phyloP scores from a whole-genome alignment of 2,888 invertebrate species.

The Xestia rhomboidea region DNA sequence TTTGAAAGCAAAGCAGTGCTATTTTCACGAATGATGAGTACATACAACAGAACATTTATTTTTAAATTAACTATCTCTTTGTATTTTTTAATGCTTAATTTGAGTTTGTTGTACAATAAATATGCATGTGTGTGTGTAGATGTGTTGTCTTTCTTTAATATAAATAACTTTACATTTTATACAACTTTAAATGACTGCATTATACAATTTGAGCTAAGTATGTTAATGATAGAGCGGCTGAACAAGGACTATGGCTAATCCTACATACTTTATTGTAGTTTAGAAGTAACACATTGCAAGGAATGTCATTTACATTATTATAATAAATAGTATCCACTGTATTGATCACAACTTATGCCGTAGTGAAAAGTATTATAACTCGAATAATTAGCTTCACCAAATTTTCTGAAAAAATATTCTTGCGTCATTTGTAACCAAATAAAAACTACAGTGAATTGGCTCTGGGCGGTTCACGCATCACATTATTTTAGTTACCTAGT shows the following conservation, averaged over 20 bases:
- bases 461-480: not conserved
- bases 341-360: conserved; percentile 44
- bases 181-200: conserved; percentile 28
- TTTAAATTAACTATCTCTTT: conserved; percentile 6
- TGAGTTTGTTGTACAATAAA: conserved; percentile 31
- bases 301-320: conserved; percentile 32
- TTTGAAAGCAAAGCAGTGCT: conserved; percentile 22
- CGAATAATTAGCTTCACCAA: no score
- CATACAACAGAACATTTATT: conserved; percentile 30
- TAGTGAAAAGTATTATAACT: conserved; percentile 25
- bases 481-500: conserved; percentile 19
- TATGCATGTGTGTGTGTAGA: conserved; percentile 64
- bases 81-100: conserved; percentile 15
- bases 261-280: conserved; percentile 40
- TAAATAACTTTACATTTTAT: conserved; percentile 7
- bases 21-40: conserved; percentile 34
- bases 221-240: conserved; percentile 48
- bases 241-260: conserved; percentile 52
- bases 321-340: conserved; percentile 21
- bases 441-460: not conserved
- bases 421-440: conserved; percentile 3
- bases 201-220: conserved; percentile 22
- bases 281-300: conserved; percentile 35
- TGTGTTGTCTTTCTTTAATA: conserved; percentile 25
- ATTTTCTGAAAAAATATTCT: not conserved